Evolutionary conservation across 2,888 invertebrate genomes (phyloP).

Genomic region (Busseola fusca): DNA sequence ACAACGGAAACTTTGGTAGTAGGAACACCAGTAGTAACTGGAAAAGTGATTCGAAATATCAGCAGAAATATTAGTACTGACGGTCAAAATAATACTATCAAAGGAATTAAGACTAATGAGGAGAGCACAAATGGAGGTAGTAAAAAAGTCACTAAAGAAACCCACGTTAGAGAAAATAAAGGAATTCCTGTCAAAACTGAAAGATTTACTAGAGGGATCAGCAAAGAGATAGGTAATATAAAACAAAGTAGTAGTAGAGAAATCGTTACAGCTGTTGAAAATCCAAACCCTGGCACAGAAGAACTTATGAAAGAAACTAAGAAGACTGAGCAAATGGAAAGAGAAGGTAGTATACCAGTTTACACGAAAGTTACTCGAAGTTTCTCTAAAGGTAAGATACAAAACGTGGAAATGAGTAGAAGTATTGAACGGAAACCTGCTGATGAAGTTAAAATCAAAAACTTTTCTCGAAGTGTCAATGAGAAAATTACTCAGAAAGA

Average conservation of each 20-base stretch:
- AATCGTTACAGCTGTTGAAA: conserved; percentile 14
- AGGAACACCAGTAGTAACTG: conserved; percentile 32
- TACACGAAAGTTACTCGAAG: conserved; percentile 50
- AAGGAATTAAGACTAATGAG: conserved; percentile 29
- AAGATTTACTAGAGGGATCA: conserved; percentile 47
- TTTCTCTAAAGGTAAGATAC: conserved; percentile 46
- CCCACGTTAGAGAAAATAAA: conserved; percentile 36
- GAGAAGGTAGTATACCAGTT: conserved; percentile 48
- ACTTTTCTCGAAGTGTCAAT: conserved; percentile 38
- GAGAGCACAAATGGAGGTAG: conserved; percentile 6
- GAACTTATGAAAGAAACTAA: conserved; percentile 25
- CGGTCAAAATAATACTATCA: background rate
- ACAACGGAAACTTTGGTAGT: conserved; percentile 30
- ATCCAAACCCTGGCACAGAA: conserved; percentile 24
- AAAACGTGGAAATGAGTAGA: conserved; percentile 49
- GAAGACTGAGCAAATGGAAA: conserved; percentile 55
- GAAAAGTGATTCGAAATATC: conserved; percentile 37
- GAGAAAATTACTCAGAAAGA: conserved; percentile 48
- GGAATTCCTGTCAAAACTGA: conserved; percentile 53
- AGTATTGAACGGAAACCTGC: conserved; percentile 50
- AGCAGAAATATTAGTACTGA: conserved; percentile 25
- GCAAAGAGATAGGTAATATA: conserved; percentile 51
- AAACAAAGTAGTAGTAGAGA: conserved; percentile 26
- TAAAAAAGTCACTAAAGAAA: conserved; percentile 32
- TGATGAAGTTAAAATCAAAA: conserved; percentile 34